Base-by-base conservation (phyloP, 64 coral and sea anemone species). In the Hydrozoanthus tunicans region DNA sequence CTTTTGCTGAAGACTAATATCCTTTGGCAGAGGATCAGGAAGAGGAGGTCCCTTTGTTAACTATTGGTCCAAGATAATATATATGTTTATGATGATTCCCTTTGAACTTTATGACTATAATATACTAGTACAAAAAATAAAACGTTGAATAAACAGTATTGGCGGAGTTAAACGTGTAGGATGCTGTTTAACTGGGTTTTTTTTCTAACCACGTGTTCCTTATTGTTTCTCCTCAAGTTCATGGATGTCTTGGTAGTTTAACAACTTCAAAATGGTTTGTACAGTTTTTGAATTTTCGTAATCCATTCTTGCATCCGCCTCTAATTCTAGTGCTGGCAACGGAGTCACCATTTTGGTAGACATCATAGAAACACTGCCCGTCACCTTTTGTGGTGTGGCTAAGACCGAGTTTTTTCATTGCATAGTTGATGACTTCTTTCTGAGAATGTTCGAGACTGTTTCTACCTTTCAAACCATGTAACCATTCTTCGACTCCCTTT, bases 401-500 rank as follows among this genome's bases (percentile, higher is more conserved):
- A 69, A 73, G 15, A 9, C 24, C 10, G 23, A 9, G 9, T 32
- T 51, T 74, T 74, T 10, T 51, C 8, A 10, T 32, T 43, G 71
- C 51, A 9, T 66, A 11, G 26, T 73, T 56, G 24, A 43, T 61
- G 6, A 32, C 0, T 23, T 74, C 26, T 59, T 25, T 12, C 9
- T 88, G n/a, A 58, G 26, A 26, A 15, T 58, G 2, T 57, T 14
- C 5, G 25, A 25, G 14, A 56, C 9, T 4, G 12, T 78, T 15
- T 14, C 13, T 54, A 7, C 55, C 59, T 27, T 55, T 79, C 77
- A 59, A 77, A 26, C 53, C 58, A 53, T 92, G 53, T 7, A 97
- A 72, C 95, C 92, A 94, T 62, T 78, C 71, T 63, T 74, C 52
- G 11, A 97, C 92, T 10, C 92, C 92, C 6, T 57, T 89, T 32